A percentile compares a stretch with the other conserved stretches of the same genome.
phyloP scores from a whole-genome alignment of 2,113 vertebrate species.

The Pardalotus punctatus region DNA sequence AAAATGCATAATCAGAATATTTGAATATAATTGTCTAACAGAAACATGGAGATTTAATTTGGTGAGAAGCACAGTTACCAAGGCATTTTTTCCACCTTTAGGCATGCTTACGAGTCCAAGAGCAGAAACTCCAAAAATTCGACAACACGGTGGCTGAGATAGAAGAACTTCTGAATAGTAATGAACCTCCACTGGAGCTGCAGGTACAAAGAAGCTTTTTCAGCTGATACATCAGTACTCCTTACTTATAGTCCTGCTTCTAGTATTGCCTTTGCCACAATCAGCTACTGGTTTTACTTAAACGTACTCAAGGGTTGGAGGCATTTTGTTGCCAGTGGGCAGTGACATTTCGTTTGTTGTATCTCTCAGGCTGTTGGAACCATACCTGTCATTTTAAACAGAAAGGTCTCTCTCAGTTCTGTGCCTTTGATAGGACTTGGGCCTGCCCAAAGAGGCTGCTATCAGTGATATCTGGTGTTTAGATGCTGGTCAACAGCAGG shows the following conservation, averaged over 20 bases:
- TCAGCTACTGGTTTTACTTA: background rate
- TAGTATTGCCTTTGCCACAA: background rate
- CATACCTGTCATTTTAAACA: background rate
- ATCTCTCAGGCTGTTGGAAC: background rate
- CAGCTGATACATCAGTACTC: rapidly evolving
- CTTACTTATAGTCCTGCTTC: background rate
- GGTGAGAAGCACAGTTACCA: background rate
- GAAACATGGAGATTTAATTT: background rate
- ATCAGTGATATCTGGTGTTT: background rate
- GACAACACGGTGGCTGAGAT: conserved; percentile 83
- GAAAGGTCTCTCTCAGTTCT: background rate
- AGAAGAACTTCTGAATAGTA: conserved; percentile 85
- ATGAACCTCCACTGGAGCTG: conserved; percentile 87
- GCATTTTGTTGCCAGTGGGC: background rate
- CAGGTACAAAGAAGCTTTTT: conserved; percentile 76
- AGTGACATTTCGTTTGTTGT: background rate
- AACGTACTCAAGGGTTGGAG: background rate
- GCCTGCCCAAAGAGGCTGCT: background rate
- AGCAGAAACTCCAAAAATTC: conserved; percentile 83
- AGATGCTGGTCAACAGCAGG: background rate
- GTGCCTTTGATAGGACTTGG: background rate
- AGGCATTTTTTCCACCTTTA: conserved; percentile 34
- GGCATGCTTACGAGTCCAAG: conserved; percentile 82
- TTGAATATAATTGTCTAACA: background rate
- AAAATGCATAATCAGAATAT: background rate